Evolutionary conservation across 2,113 vertebrate genomes (phyloP).

Genomic region (Xenopus laevis): DNA sequence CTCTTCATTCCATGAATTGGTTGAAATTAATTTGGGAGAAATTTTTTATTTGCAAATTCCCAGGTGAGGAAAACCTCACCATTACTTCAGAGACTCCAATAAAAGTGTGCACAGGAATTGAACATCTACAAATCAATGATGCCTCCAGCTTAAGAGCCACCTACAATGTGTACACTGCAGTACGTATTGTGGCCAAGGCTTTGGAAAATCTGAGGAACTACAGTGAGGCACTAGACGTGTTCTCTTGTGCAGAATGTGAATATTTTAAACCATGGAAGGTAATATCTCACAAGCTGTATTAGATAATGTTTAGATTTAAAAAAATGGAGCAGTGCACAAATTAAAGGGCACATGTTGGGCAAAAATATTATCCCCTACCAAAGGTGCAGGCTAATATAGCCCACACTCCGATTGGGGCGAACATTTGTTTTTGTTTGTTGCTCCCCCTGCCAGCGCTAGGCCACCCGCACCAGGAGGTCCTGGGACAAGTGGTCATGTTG

Average conservation of each 20-base stretch:
- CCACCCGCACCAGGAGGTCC: no score
- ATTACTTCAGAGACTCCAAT: not conserved
- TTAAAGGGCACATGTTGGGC: no score
- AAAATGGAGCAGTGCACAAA: no score
- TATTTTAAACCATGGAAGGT: constrained; percentile 44
- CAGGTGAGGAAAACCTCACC: not conserved
- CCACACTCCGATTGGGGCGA: no score
- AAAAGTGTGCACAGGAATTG: constrained; percentile 26
- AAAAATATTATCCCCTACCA: no score
- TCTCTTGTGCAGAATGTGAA: not conserved
- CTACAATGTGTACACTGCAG: constrained; percentile 46
- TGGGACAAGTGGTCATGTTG: no score
- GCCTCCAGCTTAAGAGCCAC: constrained; percentile 27
- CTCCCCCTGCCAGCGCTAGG: no score
- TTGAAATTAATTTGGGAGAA: constrained; percentile 19
- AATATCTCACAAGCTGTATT: not conserved
- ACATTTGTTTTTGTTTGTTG: no score
- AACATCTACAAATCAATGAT: constrained; percentile 4
- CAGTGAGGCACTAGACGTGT: constrained; percentile 3
- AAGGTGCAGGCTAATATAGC: no score
- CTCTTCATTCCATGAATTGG: not conserved
- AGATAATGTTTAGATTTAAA: not conserved
- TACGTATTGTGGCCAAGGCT: constrained; percentile 47
- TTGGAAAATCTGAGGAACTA: constrained; percentile 37
- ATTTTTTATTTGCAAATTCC: not conserved